Conservation (phyloP, 1,140 invertebrate species). For the Euschistus heros region DNA sequence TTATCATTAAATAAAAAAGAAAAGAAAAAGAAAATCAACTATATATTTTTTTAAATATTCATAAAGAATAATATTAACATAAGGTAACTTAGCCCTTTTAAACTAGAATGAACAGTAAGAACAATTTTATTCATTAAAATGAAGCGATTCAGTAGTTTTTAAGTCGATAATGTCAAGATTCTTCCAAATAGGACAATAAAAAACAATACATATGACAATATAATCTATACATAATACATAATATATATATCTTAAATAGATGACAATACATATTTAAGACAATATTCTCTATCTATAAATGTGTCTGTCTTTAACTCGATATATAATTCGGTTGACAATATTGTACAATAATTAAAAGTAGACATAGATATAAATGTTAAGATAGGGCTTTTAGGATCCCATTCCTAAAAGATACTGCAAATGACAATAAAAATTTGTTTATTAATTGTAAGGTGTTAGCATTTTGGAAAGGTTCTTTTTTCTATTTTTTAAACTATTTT, state of each 20-base stretch:
- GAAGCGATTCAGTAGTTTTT: too few species aligned
- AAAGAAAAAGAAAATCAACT: too few species aligned
- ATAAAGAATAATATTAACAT: too few species aligned
- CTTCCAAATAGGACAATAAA: conserved; percentile 10
- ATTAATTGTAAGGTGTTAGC: conserved; percentile 19
- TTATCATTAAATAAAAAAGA: too few species aligned
- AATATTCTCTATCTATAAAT: conserved; percentile 4
- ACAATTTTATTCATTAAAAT: too few species aligned
- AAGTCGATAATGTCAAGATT: background rate
- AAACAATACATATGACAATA: background rate
- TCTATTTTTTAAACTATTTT: background rate
- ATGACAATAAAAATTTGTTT: conserved; percentile 24
- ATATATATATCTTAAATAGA: background rate
- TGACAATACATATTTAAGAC: conserved; percentile 4
- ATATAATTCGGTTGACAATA: too few species aligned
- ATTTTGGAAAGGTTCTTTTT: conserved; percentile 4
- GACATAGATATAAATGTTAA: conserved; percentile 16
- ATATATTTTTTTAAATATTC: too few species aligned
- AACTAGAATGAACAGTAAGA: too few species aligned
- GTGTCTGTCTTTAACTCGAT: background rate
- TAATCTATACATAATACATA: background rate
- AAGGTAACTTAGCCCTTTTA: too few species aligned
- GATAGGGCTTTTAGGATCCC: conserved; percentile 21
- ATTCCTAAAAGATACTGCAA: conserved; percentile 26
- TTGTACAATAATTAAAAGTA: conserved; percentile 5